Evolutionary conservation across 2,113 vertebrate genomes (phyloP), one percentile per base, ranked within the genome.

Genomic region (Nesogale talazaci): DNA sequence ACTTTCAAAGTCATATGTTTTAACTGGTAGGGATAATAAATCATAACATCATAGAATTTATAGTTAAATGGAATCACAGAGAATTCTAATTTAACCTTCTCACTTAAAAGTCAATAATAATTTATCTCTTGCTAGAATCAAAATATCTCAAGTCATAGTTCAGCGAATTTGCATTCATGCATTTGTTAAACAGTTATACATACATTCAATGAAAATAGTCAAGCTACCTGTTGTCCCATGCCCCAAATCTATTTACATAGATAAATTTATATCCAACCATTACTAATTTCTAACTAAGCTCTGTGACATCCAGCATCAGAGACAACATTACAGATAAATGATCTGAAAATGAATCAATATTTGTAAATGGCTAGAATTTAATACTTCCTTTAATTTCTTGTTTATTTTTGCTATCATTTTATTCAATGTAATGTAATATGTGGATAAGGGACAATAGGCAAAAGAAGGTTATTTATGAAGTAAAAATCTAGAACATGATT

Each of bases 141-240:
- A 79, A 57, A 91, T 81, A 34, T 86, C n/a, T 81, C 12, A 5
- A 56, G 4, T 78, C 42, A 86, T 22, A 81, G 72, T 70, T 92
- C 89, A 94, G 74, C 84, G 87, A 93, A 91, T 90, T 89, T 91
- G 57, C 75, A 57, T 52, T 82, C 69, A 36, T 70, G 63, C n/a
- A 38, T 74, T 85, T 92, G 52, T 69, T 93, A 89, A 89, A 69
- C 78, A 95, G 59, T n/a, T n/a, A n/a, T n/a, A n/a, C n/a, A n/a
- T n/a, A n/a, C n/a, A n/a, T n/a, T 91, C 83, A 92, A 7, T 93
- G 70, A 94, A 86, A 42, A 72, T 46, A 70, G 42, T 94, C 92
- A 90, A 65, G 83, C 78, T 2, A 10, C 76, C 69, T 72, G 2
- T 77, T 87, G 11, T 34, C 7, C 78, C 61, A 65, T 79, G 29